A percentile compares a stretch with the other conserved stretches of the same genome.
These are phyloP conservation scores for Sinocyclocheilus maitianheensis DNA, from an alignment of 2,113 vertebrate species.

Conservation along the genomic window DNA sequence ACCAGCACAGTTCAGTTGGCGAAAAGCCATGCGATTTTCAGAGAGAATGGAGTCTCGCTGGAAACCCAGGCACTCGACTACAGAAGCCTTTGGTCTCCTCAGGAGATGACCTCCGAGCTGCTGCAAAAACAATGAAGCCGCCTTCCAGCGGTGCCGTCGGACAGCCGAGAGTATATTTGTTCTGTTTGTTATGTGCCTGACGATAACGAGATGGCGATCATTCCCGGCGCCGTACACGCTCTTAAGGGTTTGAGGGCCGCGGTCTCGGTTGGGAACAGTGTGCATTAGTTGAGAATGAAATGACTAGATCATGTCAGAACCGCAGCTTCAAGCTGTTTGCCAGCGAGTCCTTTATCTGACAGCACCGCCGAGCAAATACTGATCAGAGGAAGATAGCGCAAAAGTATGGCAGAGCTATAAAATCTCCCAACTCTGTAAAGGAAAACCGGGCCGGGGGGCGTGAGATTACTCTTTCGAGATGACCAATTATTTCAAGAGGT, in stretches of 20 bases:
- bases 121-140: constrained; percentile 41
- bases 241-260: not conserved
- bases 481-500: constrained; percentile 46
- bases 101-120: constrained; percentile 23
- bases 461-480: constrained; percentile 14
- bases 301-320: constrained; percentile 29
- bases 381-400: constrained; percentile 34
- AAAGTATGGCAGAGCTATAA: constrained; percentile 31
- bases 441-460: not conserved
- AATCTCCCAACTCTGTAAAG: not conserved
- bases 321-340: constrained; percentile 34
- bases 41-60: constrained; percentile 44
- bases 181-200: constrained; percentile 40
- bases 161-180: constrained; percentile 12
- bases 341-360: constrained; percentile 29
- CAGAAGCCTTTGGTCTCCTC: constrained; percentile 46
- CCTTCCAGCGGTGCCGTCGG: constrained; percentile 2
- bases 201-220: constrained; percentile 38
- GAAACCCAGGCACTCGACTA: constrained; percentile 42
- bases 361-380: constrained; percentile 19
- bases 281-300: constrained; percentile 42
- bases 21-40: constrained; percentile 47
- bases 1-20: constrained; percentile 48
- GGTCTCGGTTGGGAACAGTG: not conserved
- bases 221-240: constrained; percentile 32